A percentile compares a stretch with the other conserved stretches of the same genome.
Evolutionary conservation across 1,140 invertebrate genomes (phyloP).

Genomic region (Homalodisca vitripennis): DNA sequence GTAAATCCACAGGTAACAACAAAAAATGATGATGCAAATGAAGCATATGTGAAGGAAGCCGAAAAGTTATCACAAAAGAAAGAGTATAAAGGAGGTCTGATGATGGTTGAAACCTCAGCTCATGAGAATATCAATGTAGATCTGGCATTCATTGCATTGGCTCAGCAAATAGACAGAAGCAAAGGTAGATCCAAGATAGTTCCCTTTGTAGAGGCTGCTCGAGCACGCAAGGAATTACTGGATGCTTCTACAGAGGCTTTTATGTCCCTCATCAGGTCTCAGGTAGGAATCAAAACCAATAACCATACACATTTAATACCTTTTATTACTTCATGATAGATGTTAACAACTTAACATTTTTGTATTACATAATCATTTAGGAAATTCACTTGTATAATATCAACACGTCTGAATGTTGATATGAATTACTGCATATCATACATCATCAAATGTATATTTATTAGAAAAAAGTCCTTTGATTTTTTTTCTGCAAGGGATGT

Average conservation of each 20-base stretch:
- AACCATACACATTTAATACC: background rate
- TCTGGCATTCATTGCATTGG: constrained; percentile 86
- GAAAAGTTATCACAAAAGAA: constrained; percentile 86
- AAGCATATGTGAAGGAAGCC: constrained; percentile 84
- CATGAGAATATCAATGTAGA: constrained; percentile 98
- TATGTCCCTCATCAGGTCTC: constrained; percentile 77
- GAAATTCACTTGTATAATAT: too few relatives aligned
- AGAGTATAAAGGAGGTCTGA: constrained; percentile 87
- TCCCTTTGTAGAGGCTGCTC: constrained; percentile 83
- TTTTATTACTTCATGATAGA: too few relatives aligned
- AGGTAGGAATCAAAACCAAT: constrained; percentile 53
- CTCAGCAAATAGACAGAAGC: constrained; percentile 85
- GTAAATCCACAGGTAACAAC: constrained; percentile 63
- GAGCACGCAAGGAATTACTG: constrained; percentile 81
- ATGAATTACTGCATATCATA: too few relatives aligned
- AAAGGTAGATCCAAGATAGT: constrained; percentile 68
- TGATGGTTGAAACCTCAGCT: constrained; percentile 91
- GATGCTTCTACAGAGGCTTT: constrained; percentile 88
- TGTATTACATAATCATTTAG: too few relatives aligned
- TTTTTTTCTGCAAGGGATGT: too few relatives aligned
- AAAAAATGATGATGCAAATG: constrained; percentile 93
- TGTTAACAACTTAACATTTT: too few relatives aligned
- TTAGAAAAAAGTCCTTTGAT: too few relatives aligned
- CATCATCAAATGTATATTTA: too few relatives aligned
- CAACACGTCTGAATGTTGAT: too few relatives aligned